A percentile compares a stretch with the other conserved stretches of the same genome.
phyloP scores from a whole-genome alignment of 2,797 vertebrate genomes.

The Babyrousa celebensis region DNA sequence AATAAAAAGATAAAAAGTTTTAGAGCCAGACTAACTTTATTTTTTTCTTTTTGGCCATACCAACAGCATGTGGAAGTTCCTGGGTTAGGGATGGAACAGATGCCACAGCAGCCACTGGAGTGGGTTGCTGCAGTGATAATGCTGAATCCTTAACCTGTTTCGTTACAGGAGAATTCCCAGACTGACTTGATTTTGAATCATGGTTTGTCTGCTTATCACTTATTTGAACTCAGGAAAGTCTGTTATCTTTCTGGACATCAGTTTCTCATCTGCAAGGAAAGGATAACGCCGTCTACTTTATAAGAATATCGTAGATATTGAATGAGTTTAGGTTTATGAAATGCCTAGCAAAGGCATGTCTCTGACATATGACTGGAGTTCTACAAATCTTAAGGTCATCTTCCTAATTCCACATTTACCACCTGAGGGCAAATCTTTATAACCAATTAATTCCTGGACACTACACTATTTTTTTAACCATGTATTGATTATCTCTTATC shows the following conservation, averaged over 20 bases:
- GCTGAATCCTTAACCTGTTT: no score
- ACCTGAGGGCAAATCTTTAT: not conserved
- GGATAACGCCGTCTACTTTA: not conserved
- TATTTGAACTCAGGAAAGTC: not conserved
- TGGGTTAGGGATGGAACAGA: no score
- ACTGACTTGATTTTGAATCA: constrained; percentile 26
- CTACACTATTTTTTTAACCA: constrained; percentile 26
- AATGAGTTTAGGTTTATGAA: constrained; percentile 18
- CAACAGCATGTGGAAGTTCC: no score
- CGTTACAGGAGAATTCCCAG: no score
- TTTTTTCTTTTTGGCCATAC: no score
- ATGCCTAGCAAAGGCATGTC: not conserved
- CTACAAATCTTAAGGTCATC: not conserved
- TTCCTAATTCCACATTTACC: not conserved
- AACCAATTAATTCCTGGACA: constrained; percentile 32
- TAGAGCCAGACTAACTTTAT: not conserved
- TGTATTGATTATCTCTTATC: not conserved
- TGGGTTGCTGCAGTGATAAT: no score
- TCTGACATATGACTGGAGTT: not conserved
- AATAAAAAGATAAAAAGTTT: constrained; percentile 40
- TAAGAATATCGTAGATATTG: not conserved
- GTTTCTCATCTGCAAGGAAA: constrained; percentile 47
- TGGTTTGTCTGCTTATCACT: not conserved
- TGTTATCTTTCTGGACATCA: not conserved
- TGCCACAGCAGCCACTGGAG: no score